These are phyloP conservation scores for Caerostris darwini DNA, from an alignment of 1,140 invertebrate species.

Conservation along the genomic window DNA sequence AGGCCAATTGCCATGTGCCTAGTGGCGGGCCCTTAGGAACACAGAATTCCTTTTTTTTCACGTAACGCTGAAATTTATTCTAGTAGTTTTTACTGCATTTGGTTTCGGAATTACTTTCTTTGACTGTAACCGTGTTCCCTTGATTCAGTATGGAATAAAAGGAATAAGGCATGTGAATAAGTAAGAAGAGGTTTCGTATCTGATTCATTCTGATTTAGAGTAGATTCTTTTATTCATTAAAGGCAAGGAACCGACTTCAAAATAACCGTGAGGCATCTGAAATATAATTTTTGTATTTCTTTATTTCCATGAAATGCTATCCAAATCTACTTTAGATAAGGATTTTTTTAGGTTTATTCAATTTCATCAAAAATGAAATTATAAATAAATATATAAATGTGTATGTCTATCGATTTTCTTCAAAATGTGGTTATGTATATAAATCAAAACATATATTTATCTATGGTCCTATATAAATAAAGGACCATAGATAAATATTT, in stretches of 20 bases:
- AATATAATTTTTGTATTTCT: neutral
- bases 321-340: too few species aligned
- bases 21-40: neutral
- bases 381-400: too few species aligned
- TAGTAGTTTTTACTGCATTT: conserved; percentile 19
- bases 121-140: neutral
- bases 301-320: neutral
- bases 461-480: too few species aligned
- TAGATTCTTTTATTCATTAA: conserved; percentile 16
- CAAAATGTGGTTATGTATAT: too few species aligned
- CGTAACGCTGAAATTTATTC: neutral
- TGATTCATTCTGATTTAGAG: conserved; percentile 10
- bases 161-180: neutral
- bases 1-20: conserved; percentile 33
- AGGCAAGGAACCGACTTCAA: neutral
- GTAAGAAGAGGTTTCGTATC: neutral
- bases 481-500: too few species aligned
- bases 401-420: too few species aligned
- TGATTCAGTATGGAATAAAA: neutral
- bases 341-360: too few species aligned
- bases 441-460: too few species aligned
- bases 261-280: neutral
- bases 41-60: neutral
- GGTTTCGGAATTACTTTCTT: conserved; percentile 17
- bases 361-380: too few species aligned